A percentile compares a stretch with the other conserved stretches of the same genome.
These are phyloP conservation scores for Actenoides lindsayi DNA, from an alignment of 2,113 vertebrate species.

Conservation along the genomic window DNA sequence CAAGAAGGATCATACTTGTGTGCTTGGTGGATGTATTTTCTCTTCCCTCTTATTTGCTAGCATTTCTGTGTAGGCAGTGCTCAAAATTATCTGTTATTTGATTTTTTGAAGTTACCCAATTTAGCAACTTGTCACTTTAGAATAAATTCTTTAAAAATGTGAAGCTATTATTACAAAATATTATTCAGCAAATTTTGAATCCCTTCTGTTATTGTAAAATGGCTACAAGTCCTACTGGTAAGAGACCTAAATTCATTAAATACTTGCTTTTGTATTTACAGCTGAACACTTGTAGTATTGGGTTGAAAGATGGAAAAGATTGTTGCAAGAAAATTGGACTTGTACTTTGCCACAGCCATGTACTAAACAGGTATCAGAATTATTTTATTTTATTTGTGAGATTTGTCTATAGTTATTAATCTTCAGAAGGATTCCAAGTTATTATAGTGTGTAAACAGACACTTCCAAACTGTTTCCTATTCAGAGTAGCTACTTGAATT, in stretches of 20 bases:
- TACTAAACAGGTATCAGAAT: background rate
- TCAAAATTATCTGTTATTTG: background rate
- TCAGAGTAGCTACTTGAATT: background rate
- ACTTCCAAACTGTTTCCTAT: background rate
- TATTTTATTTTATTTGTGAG: background rate
- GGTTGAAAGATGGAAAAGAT: background rate
- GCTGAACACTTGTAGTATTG: background rate
- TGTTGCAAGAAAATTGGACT: background rate
- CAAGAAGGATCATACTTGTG: background rate
- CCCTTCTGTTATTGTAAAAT: background rate
- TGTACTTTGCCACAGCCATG: background rate
- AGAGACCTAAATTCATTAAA: background rate
- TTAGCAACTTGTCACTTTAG: background rate
- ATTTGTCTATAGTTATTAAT: background rate
- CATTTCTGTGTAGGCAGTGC: background rate
- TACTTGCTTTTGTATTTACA: background rate
- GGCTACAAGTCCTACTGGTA: background rate
- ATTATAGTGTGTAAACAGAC: background rate
- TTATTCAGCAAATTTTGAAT: background rate
- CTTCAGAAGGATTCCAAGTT: background rate
- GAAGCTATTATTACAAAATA: background rate
- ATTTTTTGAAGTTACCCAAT: background rate
- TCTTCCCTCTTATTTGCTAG: background rate
- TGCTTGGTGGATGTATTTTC: background rate
- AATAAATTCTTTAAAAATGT: background rate